These are phyloP conservation scores for Fragum whitleyi DNA, from an alignment of 2,888 invertebrate species.

Conservation along the genomic window DNA sequence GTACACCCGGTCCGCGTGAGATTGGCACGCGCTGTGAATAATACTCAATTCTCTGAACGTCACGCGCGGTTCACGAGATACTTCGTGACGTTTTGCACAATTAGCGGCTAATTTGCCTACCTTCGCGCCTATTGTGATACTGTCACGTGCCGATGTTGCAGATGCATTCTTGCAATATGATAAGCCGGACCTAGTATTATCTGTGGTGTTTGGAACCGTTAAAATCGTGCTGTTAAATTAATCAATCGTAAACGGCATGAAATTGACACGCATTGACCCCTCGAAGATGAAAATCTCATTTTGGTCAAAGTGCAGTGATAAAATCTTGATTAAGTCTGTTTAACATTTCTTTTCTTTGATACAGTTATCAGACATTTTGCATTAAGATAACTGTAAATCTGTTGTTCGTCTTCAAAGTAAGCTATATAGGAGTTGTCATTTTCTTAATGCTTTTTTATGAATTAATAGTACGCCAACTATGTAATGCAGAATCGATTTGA, in stretches of 20 bases:
- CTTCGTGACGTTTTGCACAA: conserved; percentile 45
- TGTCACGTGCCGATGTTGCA: conserved; percentile 47
- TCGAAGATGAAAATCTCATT: conserved; percentile 22
- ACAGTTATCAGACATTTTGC: too few species aligned
- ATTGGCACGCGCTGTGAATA: conserved; percentile 33
- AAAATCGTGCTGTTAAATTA: conserved; percentile 28
- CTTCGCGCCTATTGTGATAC: conserved; percentile 41
- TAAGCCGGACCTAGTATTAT: conserved; percentile 35
- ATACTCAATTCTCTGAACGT: conserved; percentile 24
- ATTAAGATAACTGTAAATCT: too few species aligned
- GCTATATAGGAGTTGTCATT: too few species aligned
- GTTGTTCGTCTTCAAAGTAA: too few species aligned
- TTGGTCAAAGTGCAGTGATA: conserved; percentile 25
- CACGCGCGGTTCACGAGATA: conserved; percentile 27
- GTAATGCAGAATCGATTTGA: too few species aligned
- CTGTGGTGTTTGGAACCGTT: conserved; percentile 21
- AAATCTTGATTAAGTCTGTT: background rate
- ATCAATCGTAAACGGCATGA: conserved; percentile 29
- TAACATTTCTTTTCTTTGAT: too few species aligned
- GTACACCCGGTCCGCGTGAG: conserved; percentile 24
- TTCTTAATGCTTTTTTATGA: too few species aligned
- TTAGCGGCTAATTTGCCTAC: conserved; percentile 55
- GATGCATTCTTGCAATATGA: conserved; percentile 55
- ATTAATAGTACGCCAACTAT: too few species aligned
- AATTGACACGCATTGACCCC: conserved; percentile 19